Evolutionary conservation across 2,113 vertebrate species (phyloP), one percentile per base, ranked within the genome.

Genomic region (Cygnus atratus): DNA sequence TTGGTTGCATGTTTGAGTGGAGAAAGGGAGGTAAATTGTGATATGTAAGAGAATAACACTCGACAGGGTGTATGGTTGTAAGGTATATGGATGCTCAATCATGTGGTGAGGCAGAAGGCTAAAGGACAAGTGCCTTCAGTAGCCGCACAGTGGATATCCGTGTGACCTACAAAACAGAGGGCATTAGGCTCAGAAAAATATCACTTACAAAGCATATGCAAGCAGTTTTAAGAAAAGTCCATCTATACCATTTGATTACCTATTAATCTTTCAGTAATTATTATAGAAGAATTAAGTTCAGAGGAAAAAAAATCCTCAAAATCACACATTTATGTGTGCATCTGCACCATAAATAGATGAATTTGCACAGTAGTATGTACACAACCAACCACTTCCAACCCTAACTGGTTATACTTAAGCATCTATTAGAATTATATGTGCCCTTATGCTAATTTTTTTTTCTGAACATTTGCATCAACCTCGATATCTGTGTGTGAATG

Each of bases 91-190:
- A 93, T 97, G 95, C 94, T 97, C 94, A 92, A 95, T 96, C 96
- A 93, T 97, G 87, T 92, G 90, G 92, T 61, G 77, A 97, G 96
- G 97, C 95, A 96, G 94, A 97, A 94, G 90, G 97, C 96, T 98
- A 97, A 98, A 98, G 95, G 97, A 97, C 96, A 98, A 98, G 94
- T 52, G 97, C 97, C 97, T 97, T 96, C 83, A 94, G 96, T 96
- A 67, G 66, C 76, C 21, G 2, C 91, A 74, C 91, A 97, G 95
- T 84, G 50, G 92, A 77, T 89, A 79, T 93, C 94, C 48, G 9
- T 91, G 54, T 95, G 93, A 97, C 94, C 95, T 97, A 96, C 96
- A 95, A 97, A 94, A 52, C 88, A 90, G 87, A 75, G 82, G 76
- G 82, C 92, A 86, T 90, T 28, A 52, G 58, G 43, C 89, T 92